phyloP scores from a whole-genome alignment of 2,888 invertebrate species.

The Epiblema foenella region DNA sequence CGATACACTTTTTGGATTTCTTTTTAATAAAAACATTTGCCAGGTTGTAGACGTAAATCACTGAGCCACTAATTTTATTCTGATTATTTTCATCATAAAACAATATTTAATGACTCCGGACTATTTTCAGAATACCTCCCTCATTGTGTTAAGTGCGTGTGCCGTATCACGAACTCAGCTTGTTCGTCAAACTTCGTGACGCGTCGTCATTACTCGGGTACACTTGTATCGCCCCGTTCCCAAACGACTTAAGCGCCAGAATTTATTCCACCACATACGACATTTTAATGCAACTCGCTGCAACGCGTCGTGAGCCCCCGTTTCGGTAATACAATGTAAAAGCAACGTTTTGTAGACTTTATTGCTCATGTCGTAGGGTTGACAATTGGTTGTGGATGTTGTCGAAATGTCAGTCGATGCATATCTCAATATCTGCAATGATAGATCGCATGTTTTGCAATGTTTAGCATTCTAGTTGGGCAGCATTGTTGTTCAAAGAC shows the following conservation, averaged over 20 bases:
- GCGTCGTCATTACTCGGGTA: conserved; percentile 43
- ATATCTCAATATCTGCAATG: conserved; percentile 43
- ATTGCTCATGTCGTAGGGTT: background rate
- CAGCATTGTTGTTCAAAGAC: conserved; percentile 2
- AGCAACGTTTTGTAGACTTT: background rate
- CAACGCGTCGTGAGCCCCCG: conserved; percentile 36
- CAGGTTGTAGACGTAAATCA: no score
- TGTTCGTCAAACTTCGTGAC: conserved; percentile 45
- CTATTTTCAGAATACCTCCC: conserved; percentile 34
- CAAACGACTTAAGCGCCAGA: background rate
- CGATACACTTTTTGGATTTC: no score
- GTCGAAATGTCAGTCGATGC: conserved; percentile 37
- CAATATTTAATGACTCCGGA: background rate
- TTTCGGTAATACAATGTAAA: conserved; percentile 25
- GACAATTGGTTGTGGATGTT: background rate
- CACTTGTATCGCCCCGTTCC: background rate
- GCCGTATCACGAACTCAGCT: conserved; percentile 42
- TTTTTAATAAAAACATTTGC: no score
- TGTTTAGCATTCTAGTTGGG: conserved; percentile 23
- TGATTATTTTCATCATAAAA: no score
- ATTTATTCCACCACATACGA: background rate
- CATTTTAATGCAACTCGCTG: background rate
- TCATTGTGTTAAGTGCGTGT: conserved; percentile 42
- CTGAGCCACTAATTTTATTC: no score
- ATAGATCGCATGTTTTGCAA: conserved; percentile 39